These are phyloP conservation scores for Sturnira hondurensis DNA, from an alignment of 2,113 vertebrate species.

Conservation along the genomic window DNA sequence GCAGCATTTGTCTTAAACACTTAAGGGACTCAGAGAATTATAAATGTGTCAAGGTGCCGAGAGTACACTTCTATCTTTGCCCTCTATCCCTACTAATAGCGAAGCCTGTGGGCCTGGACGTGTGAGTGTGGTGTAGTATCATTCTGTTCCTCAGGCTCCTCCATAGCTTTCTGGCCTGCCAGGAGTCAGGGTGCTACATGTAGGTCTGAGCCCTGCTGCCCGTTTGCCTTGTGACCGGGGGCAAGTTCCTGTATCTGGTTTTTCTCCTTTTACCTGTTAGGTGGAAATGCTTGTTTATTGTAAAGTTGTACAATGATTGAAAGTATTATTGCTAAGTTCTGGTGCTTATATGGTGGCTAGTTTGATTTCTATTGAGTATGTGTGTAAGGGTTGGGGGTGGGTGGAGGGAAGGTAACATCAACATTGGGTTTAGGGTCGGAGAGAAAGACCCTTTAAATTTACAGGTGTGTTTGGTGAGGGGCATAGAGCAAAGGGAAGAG, in stretches of 20 bases:
- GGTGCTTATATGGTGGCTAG: not conserved
- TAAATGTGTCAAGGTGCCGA: not conserved
- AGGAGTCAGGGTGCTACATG: not conserved
- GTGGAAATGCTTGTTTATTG: not conserved
- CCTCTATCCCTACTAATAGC: rapidly evolving
- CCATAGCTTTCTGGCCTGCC: not conserved
- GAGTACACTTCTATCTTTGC: not conserved
- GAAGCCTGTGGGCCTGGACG: not conserved
- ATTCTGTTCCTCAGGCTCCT: not conserved
- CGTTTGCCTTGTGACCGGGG: not conserved
- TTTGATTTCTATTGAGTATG: not conserved
- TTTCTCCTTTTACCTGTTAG: not conserved
- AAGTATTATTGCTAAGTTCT: not conserved
- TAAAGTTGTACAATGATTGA: not conserved
- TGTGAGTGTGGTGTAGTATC: not conserved
- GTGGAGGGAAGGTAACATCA: not conserved
- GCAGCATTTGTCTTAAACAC: not conserved
- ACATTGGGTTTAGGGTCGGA: not conserved
- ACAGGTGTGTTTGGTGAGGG: not conserved
- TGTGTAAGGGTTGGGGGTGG: too few relatives aligned
- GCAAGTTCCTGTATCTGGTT: not conserved
- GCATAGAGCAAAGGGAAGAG: not conserved
- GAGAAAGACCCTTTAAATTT: not conserved
- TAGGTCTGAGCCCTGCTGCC: not conserved
- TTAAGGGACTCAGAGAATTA: not conserved